These are phyloP conservation scores for Dynastes grantii DNA, from an alignment of 2,888 invertebrate genomes.

Conservation along the genomic window DNA sequence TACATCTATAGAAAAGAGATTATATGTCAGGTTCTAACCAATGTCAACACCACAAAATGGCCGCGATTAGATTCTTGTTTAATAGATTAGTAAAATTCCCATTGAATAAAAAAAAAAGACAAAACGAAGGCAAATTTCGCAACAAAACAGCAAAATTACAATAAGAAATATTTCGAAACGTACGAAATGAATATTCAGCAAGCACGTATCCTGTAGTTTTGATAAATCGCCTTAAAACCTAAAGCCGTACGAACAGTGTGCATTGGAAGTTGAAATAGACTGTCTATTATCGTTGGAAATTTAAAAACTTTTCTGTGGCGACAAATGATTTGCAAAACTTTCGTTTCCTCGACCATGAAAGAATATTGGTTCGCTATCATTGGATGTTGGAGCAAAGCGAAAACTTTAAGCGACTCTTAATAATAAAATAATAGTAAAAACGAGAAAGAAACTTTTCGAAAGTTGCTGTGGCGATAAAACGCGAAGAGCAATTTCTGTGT, in stretches of 20 bases:
- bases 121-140: too few species aligned
- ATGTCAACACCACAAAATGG: too few species aligned
- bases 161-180: background rate
- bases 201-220: background rate
- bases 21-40: too few species aligned
- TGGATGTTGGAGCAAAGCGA: slow-evolving; percentile 17
- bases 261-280: slow-evolving; percentile 14
- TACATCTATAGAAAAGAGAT: too few species aligned
- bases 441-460: slow-evolving; percentile 4
- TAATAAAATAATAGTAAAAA: slow-evolving; percentile 36
- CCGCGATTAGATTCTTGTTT: too few species aligned
- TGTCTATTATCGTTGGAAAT: slow-evolving; percentile 14
- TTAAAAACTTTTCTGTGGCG: slow-evolving; percentile 21
- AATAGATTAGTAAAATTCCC: too few species aligned
- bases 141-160: too few species aligned
- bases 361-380: slow-evolving; percentile 36
- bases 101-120: too few species aligned
- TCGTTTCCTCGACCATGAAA: background rate
- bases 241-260: background rate
- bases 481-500: slow-evolving; percentile 19
- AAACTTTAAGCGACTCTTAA: slow-evolving; percentile 36
- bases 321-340: slow-evolving; percentile 33
- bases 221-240: background rate
- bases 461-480: slow-evolving; percentile 3
- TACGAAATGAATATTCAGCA: background rate